Base-by-base conservation (phyloP, 2,797 vertebrate genomes). In the Hipposideros larvatus region DNA sequence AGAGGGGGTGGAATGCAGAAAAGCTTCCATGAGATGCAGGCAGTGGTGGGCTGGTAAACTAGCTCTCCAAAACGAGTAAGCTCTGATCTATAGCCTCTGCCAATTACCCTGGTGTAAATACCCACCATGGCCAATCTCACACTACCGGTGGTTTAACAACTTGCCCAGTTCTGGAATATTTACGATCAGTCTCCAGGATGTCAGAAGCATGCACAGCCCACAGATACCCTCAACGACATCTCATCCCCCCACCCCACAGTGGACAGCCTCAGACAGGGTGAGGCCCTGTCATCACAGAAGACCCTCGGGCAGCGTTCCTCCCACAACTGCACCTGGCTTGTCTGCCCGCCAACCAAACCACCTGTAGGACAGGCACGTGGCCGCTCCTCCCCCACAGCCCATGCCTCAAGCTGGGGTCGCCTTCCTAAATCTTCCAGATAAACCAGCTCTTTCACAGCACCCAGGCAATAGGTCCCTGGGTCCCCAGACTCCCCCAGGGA, bases 11-110 rank as follows among this genome's bases (percentile, higher is more conserved):
- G 43, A 3, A 26, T 2, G 43, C 10, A 11, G 37, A 22, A 3
- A 10, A 1, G 10, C 1, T 2, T 5, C 1, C 4, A 0, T 2
- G 0, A 24, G 48, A 8, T 0, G 7, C 13, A 22, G 37, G 31
- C 31, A 3, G 1, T 0, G 0, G 61, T 14, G 5, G 1, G 1
- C 59, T 14, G 55, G 24, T 19, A 9, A 51, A 37, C 8, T 0
- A 9, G 28, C n/a, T 79, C 18, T 57, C 83, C 26, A 18, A 9
- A 16, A 34, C 10, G 0, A 28, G 0, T 0, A 41, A 63, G 78
- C 41, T 89, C 73, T 28, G 48, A 22, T 7, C 1, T 8, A 28
- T 7, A 13, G 57, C 24, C 46, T 37, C 26, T 34, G 61, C n/a
- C 28, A 0, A 4, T 22, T 18, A 9, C 37, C 34, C 1, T 4